These are phyloP conservation scores for Diadromus collaris DNA, from an alignment of 2,888 invertebrate species.

Conservation along the genomic window DNA sequence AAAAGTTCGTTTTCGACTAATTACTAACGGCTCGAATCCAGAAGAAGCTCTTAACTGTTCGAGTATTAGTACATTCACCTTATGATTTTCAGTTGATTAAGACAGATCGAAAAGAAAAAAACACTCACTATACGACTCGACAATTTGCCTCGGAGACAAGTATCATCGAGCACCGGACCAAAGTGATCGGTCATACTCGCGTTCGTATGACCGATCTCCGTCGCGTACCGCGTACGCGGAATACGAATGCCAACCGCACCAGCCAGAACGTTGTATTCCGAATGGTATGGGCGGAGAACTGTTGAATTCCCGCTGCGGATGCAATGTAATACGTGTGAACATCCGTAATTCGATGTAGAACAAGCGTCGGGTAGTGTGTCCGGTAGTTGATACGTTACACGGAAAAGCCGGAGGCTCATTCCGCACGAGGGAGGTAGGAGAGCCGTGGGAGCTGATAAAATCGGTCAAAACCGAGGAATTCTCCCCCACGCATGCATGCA, in stretches of 20 bases:
- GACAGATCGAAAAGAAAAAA: too few species aligned
- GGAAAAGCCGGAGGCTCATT: constrained; percentile 16
- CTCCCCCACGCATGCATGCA: not conserved
- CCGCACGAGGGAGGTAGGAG: not conserved
- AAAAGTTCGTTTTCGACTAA: too few species aligned
- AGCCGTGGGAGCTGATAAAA: constrained; percentile 40
- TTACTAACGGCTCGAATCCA: too few species aligned
- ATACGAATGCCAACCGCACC: not conserved
- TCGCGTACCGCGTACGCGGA: not conserved
- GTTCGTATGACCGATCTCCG: not conserved
- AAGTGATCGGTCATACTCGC: too few species aligned
- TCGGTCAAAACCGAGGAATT: constrained; percentile 45
- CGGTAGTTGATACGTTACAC: constrained; percentile 24
- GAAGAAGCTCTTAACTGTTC: too few species aligned
- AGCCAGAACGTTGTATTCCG: not conserved
- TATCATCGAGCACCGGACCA: too few species aligned
- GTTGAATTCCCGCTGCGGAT: constrained; percentile 7
- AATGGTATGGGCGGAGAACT: too few species aligned
- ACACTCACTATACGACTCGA: too few species aligned
- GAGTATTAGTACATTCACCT: too few species aligned
- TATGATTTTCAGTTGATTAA: not conserved
- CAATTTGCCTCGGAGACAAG: too few species aligned
- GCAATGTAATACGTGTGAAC: constrained; percentile 39
- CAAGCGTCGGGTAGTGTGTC: constrained; percentile 22
- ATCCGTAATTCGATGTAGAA: constrained; percentile 43